These are phyloP conservation scores for Brachionus rotundiformis DNA, from an alignment of 1,140 invertebrate species.

Conservation along the genomic window DNA sequence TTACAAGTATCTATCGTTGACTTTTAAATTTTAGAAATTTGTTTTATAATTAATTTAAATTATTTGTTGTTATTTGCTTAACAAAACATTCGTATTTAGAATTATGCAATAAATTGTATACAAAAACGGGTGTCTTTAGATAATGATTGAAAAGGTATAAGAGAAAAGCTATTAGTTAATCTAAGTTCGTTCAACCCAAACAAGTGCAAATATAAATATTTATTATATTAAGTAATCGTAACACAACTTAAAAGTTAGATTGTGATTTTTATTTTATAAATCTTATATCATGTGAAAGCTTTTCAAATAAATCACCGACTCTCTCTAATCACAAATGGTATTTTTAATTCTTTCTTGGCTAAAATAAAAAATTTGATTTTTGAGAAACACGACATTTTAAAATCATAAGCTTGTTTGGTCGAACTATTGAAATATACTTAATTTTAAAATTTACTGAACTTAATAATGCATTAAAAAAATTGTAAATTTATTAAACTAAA, in stretches of 20 bases:
- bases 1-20: no score
- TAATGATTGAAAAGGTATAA: background rate
- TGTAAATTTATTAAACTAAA: slow-evolving; percentile 7
- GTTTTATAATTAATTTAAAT: background rate
- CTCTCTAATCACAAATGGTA: background rate
- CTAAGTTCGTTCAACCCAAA: background rate
- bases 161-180: background rate
- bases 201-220: slow-evolving; percentile 1
- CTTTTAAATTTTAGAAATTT: background rate
- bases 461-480: background rate
- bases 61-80: background rate
- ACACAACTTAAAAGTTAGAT: background rate
- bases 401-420: background rate
- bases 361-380: no score
- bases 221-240: background rate
- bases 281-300: background rate
- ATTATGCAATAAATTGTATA: background rate
- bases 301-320: background rate
- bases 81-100: background rate
- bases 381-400: background rate
- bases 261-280: background rate
- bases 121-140: background rate
- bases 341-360: background rate
- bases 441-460: background rate
- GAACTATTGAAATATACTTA: background rate